Conservation (phyloP, 2,888 invertebrate species). For the Pterostichus madidus region DNA sequence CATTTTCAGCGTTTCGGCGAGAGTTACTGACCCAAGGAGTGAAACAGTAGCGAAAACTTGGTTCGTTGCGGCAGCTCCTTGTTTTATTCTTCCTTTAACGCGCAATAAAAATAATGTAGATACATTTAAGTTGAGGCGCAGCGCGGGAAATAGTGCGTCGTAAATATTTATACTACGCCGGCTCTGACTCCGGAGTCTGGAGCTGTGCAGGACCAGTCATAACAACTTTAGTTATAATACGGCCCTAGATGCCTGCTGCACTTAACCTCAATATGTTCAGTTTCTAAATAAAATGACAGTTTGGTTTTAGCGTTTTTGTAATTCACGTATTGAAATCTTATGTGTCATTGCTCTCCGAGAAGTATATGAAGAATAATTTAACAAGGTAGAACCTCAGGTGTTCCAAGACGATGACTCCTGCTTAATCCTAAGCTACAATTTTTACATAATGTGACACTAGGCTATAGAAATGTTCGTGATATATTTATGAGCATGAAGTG, state of each 20-base stretch:
- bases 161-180: conserved; percentile 50
- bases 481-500: too few species aligned
- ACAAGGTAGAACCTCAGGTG: too few species aligned
- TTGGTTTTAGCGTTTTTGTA: too few species aligned
- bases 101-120: conserved; percentile 65
- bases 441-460: too few species aligned
- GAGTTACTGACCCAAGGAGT: conserved; percentile 48
- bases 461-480: too few species aligned
- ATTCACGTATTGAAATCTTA: too few species aligned
- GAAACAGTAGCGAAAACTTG: conserved; percentile 35
- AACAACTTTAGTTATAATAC: conserved; percentile 56
- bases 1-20: conserved; percentile 1
- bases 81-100: conserved; percentile 63
- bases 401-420: too few species aligned
- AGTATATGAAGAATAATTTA: too few species aligned
- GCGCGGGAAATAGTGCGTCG: conserved; percentile 47
- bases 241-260: conserved; percentile 30
- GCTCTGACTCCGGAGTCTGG: conserved; percentile 15
- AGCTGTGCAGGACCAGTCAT: conserved; percentile 5
- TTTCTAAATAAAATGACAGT: too few species aligned
- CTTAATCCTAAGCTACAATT: too few species aligned
- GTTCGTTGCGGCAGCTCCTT: conserved; percentile 34
- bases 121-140: conserved; percentile 52
- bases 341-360: too few species aligned
- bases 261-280: conserved; percentile 53